Base-by-base conservation (phyloP, 2,113 vertebrate species). In the Catharus minimus region DNA sequence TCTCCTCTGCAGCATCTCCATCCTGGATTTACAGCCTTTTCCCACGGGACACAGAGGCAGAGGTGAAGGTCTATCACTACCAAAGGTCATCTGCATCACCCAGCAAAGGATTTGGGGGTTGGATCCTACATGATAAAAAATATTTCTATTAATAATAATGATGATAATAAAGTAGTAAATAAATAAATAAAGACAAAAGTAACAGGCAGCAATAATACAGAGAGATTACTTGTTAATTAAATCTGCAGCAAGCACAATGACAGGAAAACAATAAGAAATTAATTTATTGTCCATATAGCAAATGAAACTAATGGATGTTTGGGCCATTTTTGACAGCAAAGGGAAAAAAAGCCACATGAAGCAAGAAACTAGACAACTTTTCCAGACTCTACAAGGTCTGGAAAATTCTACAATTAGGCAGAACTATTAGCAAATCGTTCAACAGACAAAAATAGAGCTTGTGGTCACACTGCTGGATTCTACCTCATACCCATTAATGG, bases 391-490 rank as follows among this genome's bases (percentile, higher is more conserved):
- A 44, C 79, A 56, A 89, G 82, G 71, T 46, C 57, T 50, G 49
- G 49, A 27, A 50, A 50, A 16, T 50, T 50, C 26, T 27, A 10
- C 50, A 82, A 77, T 96, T 93, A 96, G 88, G 83, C 86, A 76
- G 55, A 82, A 95, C 90, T 95, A 95, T 94, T 93, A 93, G 46
- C 30, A 84, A 79, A 53, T 39, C 71, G 90, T 91, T 87, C 65
- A 83, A 57, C n/a, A 81, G 82, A 92, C 46, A 77, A 84, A 90
- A 89, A 89, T 27, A 92, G 83, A 86, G 39, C 43, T 72, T 53
- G 36, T 90, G 91, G 78, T 79, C 81, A 81, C 88, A 39, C 39
- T 65, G 71, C 32, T 2, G 18, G 64, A 72, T 92, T 94, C 76
- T 74, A 71, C 76, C 38, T 85, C 74, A 15, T 16, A 33, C 27